phyloP scores from a whole-genome alignment of 1,140 invertebrate genomes.

The Helicoverpa armigera region DNA sequence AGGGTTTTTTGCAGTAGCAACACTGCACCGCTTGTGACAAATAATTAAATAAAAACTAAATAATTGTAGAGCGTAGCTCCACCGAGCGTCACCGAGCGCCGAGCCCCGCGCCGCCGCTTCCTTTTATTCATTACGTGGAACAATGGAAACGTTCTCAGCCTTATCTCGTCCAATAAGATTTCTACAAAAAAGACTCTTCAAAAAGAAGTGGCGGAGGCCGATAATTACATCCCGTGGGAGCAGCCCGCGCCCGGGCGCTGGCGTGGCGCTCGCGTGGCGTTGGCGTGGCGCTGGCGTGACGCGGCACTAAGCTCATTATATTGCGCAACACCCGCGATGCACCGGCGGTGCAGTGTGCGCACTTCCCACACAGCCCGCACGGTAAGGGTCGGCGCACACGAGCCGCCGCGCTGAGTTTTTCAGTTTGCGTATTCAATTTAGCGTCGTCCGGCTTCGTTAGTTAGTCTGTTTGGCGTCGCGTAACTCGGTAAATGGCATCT shows the following conservation, averaged over 20 bases:
- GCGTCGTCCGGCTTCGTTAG: conserved; percentile 47
- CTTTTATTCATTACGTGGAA: conserved; percentile 40
- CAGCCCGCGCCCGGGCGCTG: background rate
- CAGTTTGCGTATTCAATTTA: conserved; percentile 48
- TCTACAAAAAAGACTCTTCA: conserved; percentile 39
- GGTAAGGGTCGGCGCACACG: background rate
- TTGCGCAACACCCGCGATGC: background rate
- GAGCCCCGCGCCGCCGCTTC: background rate
- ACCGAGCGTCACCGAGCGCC: background rate
- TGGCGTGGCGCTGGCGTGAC: background rate
- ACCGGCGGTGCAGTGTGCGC: background rate
- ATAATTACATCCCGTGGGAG: conserved; percentile 45
- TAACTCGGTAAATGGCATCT: conserved; percentile 47
- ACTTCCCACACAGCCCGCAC: too few species aligned
- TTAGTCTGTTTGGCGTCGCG: conserved; percentile 41
- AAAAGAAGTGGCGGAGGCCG: conserved; percentile 39
- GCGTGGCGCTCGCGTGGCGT: background rate
- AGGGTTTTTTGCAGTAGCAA: too few species aligned
- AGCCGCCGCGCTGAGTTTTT: background rate
- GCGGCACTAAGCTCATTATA: too few species aligned
- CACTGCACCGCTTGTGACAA: too few species aligned
- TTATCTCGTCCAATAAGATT: conserved; percentile 44
- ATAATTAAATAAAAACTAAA: too few species aligned
- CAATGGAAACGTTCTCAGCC: conserved; percentile 36
- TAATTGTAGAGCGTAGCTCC: background rate